Conservation (phyloP, 2,797 vertebrate species). For the Enteromius radiatus region DNA sequence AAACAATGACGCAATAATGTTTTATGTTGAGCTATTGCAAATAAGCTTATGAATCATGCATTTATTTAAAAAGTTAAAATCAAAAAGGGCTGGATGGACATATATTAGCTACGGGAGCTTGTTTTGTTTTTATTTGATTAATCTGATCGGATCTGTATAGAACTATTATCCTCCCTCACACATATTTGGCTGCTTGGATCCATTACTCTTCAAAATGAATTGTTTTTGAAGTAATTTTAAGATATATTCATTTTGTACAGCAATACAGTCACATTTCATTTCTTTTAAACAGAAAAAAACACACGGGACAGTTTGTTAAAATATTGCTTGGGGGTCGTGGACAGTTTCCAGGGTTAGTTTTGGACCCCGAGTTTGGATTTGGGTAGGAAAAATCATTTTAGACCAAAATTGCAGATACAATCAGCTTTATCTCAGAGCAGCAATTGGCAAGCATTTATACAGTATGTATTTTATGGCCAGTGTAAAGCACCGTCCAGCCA, state of each 20-base stretch:
- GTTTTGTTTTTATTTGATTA: neutral
- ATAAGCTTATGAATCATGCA: neutral
- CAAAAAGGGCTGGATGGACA: neutral
- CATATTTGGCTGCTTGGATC: neutral
- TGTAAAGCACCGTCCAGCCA: too few species aligned
- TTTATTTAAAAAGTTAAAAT: neutral
- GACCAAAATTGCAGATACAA: slow-evolving; percentile 1
- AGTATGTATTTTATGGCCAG: too few species aligned
- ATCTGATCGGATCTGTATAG: neutral
- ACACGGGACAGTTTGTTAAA: neutral
- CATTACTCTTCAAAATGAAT: neutral
- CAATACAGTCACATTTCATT: neutral
- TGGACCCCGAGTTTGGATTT: neutral
- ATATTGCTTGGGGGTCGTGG: neutral
- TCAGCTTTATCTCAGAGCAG: slow-evolving; percentile 10
- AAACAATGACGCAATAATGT: neutral
- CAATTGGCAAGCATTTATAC: neutral
- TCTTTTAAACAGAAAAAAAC: slow-evolving; percentile 1
- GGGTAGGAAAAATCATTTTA: neutral
- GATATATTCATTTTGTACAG: neutral
- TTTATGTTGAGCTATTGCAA: neutral
- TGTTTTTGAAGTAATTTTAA: neutral
- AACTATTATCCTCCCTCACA: slow-evolving; percentile 1
- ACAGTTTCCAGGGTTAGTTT: slow-evolving; percentile 2
- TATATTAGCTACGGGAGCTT: neutral